Percentiles rank a stretch among this genome's conserved stretches.
Evolutionary conservation across 2,888 invertebrate genomes (phyloP).

Genomic region (Amphipoea lucens): DNA sequence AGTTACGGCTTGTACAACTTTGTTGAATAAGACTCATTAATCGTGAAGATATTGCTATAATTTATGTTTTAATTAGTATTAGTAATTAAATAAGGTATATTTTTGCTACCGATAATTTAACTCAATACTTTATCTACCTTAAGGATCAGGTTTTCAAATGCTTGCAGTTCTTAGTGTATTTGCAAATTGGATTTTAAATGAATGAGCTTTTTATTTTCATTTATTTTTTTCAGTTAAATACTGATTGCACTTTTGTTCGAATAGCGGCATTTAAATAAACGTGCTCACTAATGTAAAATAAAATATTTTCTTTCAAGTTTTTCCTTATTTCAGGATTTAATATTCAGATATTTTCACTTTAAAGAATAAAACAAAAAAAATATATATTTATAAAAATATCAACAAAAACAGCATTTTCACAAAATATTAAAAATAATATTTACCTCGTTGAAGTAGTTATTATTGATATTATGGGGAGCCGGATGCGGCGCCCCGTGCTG

Average conservation of each 20-base stretch:
- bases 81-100: not conserved
- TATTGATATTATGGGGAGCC: constrained; percentile 84
- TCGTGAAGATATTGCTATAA: constrained; percentile 20
- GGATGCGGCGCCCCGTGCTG: constrained; percentile 87
- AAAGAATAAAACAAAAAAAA: not conserved
- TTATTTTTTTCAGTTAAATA: not conserved
- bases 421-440: constrained; percentile 53
- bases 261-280: not conserved
- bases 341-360: not conserved
- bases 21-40: constrained; percentile 38
- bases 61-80: constrained; percentile 9
- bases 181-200: constrained; percentile 18
- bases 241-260: not conserved
- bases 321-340: not conserved
- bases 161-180: not conserved
- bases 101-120: not conserved
- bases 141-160: not conserved
- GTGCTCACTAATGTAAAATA: not conserved
- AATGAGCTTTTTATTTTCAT: not conserved
- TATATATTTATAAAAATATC: not conserved
- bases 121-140: not conserved
- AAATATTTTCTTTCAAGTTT: not conserved
- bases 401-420: not conserved
- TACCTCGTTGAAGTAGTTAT: constrained; percentile 89
- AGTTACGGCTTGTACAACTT: constrained; percentile 24